Conservation (phyloP, 2,113 vertebrate species). For the Phocoena sinus region DNA sequence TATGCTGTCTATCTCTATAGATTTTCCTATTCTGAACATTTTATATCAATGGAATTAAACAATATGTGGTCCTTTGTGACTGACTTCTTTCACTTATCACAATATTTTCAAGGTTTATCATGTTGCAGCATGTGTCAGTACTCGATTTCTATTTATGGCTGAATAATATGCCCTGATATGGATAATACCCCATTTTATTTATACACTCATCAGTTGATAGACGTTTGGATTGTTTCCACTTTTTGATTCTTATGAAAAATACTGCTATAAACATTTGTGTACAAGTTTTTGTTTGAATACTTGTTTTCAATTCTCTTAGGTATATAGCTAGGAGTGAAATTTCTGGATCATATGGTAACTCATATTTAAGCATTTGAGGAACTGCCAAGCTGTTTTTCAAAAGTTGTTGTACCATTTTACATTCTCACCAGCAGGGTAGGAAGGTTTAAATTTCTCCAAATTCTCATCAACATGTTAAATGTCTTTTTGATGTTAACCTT, state of each 20-base stretch:
- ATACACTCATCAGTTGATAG: neutral
- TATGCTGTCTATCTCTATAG: neutral
- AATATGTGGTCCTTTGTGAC: neutral
- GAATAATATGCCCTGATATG: neutral
- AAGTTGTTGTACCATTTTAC: neutral
- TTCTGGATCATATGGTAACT: neutral
- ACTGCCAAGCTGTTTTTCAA: neutral
- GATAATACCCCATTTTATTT: neutral
- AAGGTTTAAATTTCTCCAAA: neutral
- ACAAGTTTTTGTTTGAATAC: neutral
- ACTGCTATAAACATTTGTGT: neutral
- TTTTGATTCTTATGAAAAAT: neutral
- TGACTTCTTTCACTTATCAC: neutral
- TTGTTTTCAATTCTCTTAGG: neutral
- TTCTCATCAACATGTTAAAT: neutral
- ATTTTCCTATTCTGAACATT: neutral
- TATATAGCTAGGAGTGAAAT: neutral
- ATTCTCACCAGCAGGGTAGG: neutral
- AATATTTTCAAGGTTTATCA: neutral
- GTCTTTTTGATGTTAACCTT: neutral
- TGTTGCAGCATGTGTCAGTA: neutral
- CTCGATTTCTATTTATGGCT: neutral
- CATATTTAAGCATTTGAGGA: neutral
- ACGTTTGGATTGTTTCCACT: neutral
- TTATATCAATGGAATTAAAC: neutral